Conservation (phyloP, 2,797 vertebrate genomes). For the Bryconaethiops microstoma region DNA sequence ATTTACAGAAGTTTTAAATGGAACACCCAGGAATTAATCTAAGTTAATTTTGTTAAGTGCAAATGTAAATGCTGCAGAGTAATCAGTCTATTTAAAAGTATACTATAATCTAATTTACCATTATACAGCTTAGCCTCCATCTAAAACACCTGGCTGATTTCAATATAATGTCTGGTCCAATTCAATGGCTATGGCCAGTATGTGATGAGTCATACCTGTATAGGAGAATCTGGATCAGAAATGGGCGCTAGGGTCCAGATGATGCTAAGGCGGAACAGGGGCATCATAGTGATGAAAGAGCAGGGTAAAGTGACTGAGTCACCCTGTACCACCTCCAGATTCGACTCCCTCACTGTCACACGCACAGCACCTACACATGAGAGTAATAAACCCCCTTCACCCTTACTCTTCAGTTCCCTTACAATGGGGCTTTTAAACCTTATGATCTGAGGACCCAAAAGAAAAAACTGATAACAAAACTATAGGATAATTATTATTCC, state of each 20-base stretch:
- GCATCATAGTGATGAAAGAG: slow-evolving; percentile 78
- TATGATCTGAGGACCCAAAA: no score
- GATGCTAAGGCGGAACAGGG: slow-evolving; percentile 79
- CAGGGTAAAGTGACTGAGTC: slow-evolving; percentile 77
- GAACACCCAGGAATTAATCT: no score
- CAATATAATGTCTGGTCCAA: not conserved
- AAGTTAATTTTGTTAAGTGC: no score
- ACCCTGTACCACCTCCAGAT: slow-evolving; percentile 75
- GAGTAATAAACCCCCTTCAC: not conserved
- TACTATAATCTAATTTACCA: no score
- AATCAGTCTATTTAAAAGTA: no score
- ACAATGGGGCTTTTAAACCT: no score
- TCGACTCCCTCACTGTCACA: slow-evolving; percentile 74
- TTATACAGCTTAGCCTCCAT: no score
- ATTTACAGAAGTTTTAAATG: no score
- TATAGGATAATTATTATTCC: no score
- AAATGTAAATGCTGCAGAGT: no score
- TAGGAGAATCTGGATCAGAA: slow-evolving; percentile 73
- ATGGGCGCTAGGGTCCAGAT: slow-evolving; percentile 82
- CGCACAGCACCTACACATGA: slow-evolving; percentile 68
- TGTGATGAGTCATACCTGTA: slow-evolving; percentile 64
- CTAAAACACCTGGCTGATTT: not conserved
- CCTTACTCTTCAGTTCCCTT: not conserved
- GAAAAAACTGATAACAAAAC: no score
- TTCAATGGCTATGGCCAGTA: not conserved